Conservation (phyloP, 2,888 invertebrate genomes). For the Coenonympha arcania region DNA sequence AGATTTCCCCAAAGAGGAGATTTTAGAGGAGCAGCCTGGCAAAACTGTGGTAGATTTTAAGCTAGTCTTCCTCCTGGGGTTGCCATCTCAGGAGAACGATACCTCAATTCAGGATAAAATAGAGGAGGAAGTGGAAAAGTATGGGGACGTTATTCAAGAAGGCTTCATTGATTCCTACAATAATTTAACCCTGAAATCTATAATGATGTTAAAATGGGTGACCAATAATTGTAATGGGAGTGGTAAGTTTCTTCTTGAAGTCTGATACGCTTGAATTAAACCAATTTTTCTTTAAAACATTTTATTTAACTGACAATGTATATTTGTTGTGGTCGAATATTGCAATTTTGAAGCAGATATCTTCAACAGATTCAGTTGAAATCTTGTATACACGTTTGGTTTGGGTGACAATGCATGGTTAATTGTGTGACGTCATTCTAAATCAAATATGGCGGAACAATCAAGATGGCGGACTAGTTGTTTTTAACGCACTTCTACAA, state of each 20-base stretch:
- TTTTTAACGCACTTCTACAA: too few relatives aligned
- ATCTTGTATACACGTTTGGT: too few relatives aligned
- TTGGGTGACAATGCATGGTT: too few relatives aligned
- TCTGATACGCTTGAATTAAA: too few relatives aligned
- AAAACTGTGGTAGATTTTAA: conserved; percentile 48
- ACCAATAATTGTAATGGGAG: conserved; percentile 77
- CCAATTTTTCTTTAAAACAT: too few relatives aligned
- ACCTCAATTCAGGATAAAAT: conserved; percentile 77
- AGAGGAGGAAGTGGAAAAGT: conserved; percentile 77
- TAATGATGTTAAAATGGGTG: conserved; percentile 88
- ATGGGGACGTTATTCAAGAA: conserved; percentile 87
- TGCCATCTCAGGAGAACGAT: conserved; percentile 71
- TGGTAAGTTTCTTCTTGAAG: conserved; percentile 48
- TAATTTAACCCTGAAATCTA: conserved; percentile 88
- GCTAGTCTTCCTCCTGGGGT: conserved; percentile 74
- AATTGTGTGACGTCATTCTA: too few relatives aligned
- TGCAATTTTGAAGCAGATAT: too few relatives aligned
- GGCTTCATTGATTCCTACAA: conserved; percentile 88
- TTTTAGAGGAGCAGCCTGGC: conserved; percentile 27
- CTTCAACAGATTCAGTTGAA: too few relatives aligned
- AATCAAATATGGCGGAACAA: too few relatives aligned
- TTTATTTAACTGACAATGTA: too few relatives aligned
- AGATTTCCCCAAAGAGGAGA: conserved; percentile 36
- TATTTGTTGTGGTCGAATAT: too few relatives aligned
- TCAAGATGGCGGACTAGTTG: too few relatives aligned